Base-by-base conservation (phyloP, 2,888 invertebrate genomes). In the Acronicta psi region DNA sequence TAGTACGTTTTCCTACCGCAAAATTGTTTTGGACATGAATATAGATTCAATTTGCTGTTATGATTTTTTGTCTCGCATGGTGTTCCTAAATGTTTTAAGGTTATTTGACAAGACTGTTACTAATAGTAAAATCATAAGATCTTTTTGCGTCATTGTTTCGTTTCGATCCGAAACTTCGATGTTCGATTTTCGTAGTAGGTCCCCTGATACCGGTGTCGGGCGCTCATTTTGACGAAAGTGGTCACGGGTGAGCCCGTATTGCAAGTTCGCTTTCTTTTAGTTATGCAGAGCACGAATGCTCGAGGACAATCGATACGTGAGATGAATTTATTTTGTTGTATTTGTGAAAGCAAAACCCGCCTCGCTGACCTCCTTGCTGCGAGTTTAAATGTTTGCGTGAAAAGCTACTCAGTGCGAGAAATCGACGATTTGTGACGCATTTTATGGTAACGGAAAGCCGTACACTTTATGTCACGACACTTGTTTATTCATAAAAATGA, bases 251-350 rank as follows among this genome's bases (percentile, higher is more conserved):
- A 82, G 83, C 82, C 84, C 82, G 85, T 85, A 82, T 87, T 87
- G 87, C 89, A 88, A 89, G 87, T 90, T 90, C 90, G 90, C 93
- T 93, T 93, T 94, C 93, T 93, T 93, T 93, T 91, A 89, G 85
- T 91, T 89, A 92, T 92, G 89, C 91, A 89, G 87, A 84, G 87
- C 87, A 87, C 85, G 86, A 90, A 82, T 84, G 86, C 84, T 87
- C 79, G 92, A 90, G 93, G 93, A 93, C 93, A 93, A 93, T 93
- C 93, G 86, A 93, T 93, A 93, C 93, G 93, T 94, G 94, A 91
- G 89, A 90, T 89, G 94, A 93, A 94, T 94, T 93, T 92, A 93
- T 93, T 94, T 93, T 89, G 91, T 92, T 90, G 89, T 92, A 86
- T 93, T 93, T 93, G 93, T 93, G 93, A 94, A 94, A 93, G 93